These are phyloP conservation scores for Columba janthina DNA, from an alignment of 2,113 vertebrate genomes.

Conservation along the genomic window DNA sequence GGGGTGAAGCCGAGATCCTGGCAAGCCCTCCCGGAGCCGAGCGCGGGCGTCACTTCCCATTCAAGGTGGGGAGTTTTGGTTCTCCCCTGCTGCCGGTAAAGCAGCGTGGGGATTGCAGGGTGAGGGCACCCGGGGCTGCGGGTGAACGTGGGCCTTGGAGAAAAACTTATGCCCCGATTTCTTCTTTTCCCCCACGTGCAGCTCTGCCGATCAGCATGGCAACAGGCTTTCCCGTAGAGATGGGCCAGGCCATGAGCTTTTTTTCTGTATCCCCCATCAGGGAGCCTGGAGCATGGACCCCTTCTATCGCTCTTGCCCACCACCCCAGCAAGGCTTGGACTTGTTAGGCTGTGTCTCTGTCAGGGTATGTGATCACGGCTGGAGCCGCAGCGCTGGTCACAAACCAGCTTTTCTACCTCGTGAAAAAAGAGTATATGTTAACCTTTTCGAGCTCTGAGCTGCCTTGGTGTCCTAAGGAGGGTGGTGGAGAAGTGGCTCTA, in stretches of 20 bases:
- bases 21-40: not conserved
- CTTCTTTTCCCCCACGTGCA: not conserved
- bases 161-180: not conserved
- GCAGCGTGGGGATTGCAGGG: not conserved
- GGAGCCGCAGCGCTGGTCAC: not conserved
- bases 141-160: not conserved
- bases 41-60: not conserved
- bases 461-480: not conserved
- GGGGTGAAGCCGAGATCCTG: not conserved
- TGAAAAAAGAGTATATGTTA: not conserved
- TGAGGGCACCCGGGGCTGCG: not conserved
- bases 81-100: not conserved
- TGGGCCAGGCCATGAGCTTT: not conserved
- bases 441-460: not conserved
- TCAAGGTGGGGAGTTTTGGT: not conserved
- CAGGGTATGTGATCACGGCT: not conserved
- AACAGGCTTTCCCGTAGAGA: not conserved
- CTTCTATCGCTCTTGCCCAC: not conserved
- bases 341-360: not conserved
- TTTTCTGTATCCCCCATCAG: not conserved
- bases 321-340: not conserved
- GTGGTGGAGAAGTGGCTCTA: not conserved
- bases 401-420: not conserved
- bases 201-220: fast-evolving
- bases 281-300: not conserved